Evolutionary conservation across 2,797 vertebrate species (phyloP).

Genomic region (Bradypus variegatus): DNA sequence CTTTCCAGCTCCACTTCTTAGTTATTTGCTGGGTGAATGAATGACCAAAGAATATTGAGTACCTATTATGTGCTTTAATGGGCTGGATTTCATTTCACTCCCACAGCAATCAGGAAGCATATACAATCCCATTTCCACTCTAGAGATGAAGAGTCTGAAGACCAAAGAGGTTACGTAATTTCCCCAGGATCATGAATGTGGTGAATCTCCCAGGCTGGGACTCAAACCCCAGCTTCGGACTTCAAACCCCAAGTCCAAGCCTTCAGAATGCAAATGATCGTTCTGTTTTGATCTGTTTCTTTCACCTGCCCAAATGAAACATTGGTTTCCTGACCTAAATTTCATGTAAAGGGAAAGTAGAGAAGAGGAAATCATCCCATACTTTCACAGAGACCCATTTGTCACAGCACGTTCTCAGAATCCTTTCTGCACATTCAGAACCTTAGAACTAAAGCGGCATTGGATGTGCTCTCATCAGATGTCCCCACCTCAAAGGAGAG

Average conservation of each 20-base stretch:
- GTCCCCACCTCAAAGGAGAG: background rate
- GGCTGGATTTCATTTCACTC: background rate
- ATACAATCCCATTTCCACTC: background rate
- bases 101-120: background rate
- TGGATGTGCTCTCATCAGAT: background rate
- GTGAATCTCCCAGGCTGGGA: background rate
- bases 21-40: background rate
- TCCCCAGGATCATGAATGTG: background rate
- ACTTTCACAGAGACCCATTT: background rate
- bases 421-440: background rate
- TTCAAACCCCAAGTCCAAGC: background rate
- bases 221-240: background rate
- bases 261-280: background rate
- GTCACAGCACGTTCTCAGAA: background rate
- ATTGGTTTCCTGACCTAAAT: background rate
- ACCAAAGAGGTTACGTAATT: background rate
- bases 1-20: background rate
- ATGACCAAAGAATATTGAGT: background rate
- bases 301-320: conserved; percentile 8
- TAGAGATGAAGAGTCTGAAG: background rate
- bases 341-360: background rate
- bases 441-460: background rate
- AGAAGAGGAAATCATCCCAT: background rate
- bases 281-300: background rate
- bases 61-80: background rate